A percentile compares a stretch with the other conserved stretches of the same genome.
Evolutionary conservation across 2,113 vertebrate genomes (phyloP).

Genomic region (Myodes glareolus): DNA sequence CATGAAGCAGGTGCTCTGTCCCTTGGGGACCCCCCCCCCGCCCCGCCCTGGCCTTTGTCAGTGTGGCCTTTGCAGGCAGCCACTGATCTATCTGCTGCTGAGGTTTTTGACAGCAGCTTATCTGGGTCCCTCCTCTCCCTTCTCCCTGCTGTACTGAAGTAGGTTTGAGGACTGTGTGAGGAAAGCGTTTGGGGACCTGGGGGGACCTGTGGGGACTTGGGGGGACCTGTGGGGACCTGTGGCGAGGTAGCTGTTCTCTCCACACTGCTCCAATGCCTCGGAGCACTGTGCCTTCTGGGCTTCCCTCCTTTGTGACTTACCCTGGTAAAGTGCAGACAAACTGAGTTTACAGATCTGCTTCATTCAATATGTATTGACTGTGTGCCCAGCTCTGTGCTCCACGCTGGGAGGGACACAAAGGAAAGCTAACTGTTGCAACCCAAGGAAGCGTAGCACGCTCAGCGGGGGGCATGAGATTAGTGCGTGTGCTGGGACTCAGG

Average conservation of each 20-base stretch:
- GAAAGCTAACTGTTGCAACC: not conserved
- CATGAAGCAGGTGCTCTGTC: not conserved
- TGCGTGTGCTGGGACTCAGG: not conserved
- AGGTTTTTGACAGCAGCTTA: not conserved
- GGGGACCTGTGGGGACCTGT: not conserved
- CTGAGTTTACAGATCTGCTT: not conserved
- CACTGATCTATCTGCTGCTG: not conserved
- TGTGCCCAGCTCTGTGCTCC: not conserved
- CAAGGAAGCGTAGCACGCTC: not conserved
- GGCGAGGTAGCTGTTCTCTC: not conserved
- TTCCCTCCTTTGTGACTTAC: not conserved
- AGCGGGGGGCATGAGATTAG: not conserved
- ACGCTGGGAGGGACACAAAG: not conserved
- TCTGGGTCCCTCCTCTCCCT: too few relatives aligned
- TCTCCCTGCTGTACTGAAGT: not conserved
- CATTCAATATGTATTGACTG: not conserved
- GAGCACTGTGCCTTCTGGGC: not conserved
- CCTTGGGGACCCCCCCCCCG: accelerated
- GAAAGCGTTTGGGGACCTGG: not conserved
- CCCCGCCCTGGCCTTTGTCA: not conserved
- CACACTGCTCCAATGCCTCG: not conserved
- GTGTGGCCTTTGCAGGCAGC: accelerated
- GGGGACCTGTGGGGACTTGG: not conserved
- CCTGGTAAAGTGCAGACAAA: not conserved
- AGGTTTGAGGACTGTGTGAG: not conserved